Conservation (phyloP, 2,797 vertebrate genomes). For the Xiphorhynchus erythropygius region DNA sequence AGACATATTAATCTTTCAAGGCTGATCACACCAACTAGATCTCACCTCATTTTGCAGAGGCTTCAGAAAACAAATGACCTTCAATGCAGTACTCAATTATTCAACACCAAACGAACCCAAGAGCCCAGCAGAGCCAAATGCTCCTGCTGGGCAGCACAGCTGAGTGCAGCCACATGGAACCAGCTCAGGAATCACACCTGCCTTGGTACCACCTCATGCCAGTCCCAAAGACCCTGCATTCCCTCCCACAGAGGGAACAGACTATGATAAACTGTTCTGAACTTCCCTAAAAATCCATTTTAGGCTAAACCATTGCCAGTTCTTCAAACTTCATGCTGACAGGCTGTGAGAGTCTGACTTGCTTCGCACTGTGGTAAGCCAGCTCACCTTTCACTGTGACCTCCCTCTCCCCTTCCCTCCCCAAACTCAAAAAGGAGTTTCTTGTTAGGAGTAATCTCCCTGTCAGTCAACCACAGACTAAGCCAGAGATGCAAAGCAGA, state of each 20-base stretch:
- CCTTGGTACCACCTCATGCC: accelerated
- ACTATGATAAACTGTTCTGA: background rate
- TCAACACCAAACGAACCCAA: background rate
- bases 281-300: background rate
- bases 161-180: accelerated
- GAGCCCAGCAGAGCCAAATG: background rate
- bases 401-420: background rate
- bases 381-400: background rate
- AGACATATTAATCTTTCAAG: background rate
- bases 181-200: background rate
- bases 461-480: background rate
- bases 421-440: background rate
- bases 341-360: background rate
- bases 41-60: background rate
- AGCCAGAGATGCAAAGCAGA: background rate
- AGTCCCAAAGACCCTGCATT: background rate
- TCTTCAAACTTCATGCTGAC: background rate
- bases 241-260: background rate
- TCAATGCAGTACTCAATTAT: background rate
- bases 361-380: too few relatives aligned
- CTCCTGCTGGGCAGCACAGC: accelerated
- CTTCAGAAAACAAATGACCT: background rate
- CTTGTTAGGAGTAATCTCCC: background rate
- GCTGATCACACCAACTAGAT: background rate
- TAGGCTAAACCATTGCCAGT: background rate